These are phyloP conservation scores for Rostratula benghalensis DNA, from an alignment of 2,113 vertebrate genomes.

Conservation along the genomic window DNA sequence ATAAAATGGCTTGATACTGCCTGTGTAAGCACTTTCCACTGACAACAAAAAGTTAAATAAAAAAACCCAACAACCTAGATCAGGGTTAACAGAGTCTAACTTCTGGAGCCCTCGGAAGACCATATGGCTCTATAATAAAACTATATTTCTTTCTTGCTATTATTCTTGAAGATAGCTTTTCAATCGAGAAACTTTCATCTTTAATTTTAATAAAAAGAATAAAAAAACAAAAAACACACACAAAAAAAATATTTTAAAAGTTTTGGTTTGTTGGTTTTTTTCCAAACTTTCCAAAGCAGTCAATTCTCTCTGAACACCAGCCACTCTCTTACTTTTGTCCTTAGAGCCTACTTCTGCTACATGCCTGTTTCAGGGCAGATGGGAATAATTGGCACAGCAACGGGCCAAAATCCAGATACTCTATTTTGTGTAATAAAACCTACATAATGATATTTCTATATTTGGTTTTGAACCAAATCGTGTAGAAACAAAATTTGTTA, in stretches of 20 bases:
- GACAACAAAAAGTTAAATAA: constrained; percentile 54
- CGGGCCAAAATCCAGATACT: not conserved
- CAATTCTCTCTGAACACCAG: not conserved
- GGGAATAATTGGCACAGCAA: not conserved
- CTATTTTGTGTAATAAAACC: constrained; percentile 23
- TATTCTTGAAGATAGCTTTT: constrained; percentile 2
- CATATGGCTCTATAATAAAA: constrained; percentile 26
- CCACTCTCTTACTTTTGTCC: not conserved
- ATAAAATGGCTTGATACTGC: constrained; percentile 51
- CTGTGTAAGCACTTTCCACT: constrained; percentile 28
- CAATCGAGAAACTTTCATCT: not conserved
- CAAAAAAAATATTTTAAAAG: not conserved
- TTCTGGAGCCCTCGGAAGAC: not conserved
- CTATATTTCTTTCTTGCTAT: not conserved
- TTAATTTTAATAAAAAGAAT: not conserved
- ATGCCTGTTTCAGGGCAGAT: not conserved
- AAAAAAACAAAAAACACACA: not conserved
- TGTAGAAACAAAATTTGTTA: not conserved
- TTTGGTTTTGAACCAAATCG: constrained; percentile 15
- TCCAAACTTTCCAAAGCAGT: not conserved
- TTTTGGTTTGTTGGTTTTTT: not conserved
- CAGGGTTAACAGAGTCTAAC: constrained; percentile 15
- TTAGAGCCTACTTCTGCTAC: not conserved
- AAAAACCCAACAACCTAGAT: not conserved
- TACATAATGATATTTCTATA: constrained; percentile 4